Evolutionary conservation across 1,140 invertebrate species (phyloP).

Genomic region (Harpegnathos saltator): DNA sequence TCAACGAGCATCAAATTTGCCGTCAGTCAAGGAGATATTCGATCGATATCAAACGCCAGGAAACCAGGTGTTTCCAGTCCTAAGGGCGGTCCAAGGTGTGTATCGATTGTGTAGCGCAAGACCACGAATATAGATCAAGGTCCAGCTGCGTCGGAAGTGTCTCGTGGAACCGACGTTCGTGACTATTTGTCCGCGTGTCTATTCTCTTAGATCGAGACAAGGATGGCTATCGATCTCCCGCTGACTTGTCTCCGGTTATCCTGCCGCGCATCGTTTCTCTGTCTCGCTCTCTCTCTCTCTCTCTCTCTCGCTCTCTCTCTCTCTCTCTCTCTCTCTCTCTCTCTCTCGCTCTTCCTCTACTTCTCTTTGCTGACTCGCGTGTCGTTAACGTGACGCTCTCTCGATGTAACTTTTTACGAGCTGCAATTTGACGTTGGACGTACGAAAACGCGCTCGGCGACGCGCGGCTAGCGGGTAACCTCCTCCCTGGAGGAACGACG

Average conservation of each 20-base stretch:
- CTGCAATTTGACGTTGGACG: constrained; percentile 11
- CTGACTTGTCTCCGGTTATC: too few species aligned
- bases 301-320: neutral
- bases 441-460: constrained; percentile 28
- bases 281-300: neutral
- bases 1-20: constrained; percentile 23
- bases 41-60: constrained; percentile 43
- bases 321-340: neutral
- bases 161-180: constrained; percentile 27
- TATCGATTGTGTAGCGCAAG: constrained; percentile 55
- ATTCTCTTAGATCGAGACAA: constrained; percentile 56
- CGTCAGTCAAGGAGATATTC: constrained; percentile 7
- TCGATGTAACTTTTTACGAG: constrained; percentile 25
- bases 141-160: constrained; percentile 67
- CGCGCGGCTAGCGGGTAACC: neutral
- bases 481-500: constrained; percentile 19
- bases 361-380: neutral
- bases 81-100: constrained; percentile 66
- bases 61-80: constrained; percentile 68
- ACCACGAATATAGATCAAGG: constrained; percentile 69
- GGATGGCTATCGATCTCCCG: constrained; percentile 62
- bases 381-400: constrained; percentile 6
- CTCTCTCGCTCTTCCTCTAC: neutral
- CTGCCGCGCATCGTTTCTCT: too few species aligned
- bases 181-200: constrained; percentile 61